Conservation (phyloP, 2,113 vertebrate genomes). For the Crotalus helleri region DNA sequence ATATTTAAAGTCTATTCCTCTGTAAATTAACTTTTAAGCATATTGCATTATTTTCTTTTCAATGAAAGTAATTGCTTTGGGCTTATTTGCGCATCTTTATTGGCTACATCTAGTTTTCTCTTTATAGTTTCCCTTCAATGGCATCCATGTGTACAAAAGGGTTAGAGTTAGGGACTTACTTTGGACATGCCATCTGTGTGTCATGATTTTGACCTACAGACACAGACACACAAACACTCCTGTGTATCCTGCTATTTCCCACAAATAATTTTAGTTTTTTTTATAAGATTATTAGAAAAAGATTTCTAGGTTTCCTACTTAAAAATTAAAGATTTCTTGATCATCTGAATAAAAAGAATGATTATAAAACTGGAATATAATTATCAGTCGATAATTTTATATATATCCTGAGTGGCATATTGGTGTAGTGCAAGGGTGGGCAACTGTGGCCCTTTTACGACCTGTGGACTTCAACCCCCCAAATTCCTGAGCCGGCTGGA, state of each 20-base stretch:
- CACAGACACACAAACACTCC: neutral
- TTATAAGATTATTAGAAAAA: neutral
- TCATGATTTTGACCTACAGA: neutral
- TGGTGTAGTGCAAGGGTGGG: neutral
- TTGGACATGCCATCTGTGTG: neutral
- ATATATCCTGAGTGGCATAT: neutral
- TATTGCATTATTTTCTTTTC: neutral
- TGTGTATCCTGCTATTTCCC: neutral
- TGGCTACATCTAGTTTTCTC: neutral
- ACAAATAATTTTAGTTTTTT: neutral
- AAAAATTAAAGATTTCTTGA: neutral
- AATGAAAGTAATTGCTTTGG: neutral
- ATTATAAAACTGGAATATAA: neutral
- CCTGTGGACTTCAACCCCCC: neutral
- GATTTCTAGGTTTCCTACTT: neutral
- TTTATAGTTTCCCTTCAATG: neutral
- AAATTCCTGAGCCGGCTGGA: neutral
- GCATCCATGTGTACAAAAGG: neutral
- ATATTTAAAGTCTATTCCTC: neutral
- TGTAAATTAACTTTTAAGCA: neutral
- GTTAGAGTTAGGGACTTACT: neutral
- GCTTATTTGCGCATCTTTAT: neutral
- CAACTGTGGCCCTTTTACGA: neutral
- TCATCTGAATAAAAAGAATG: neutral
- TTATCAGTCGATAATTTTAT: neutral